Base-by-base conservation (phyloP, 1,140 invertebrate genomes). In the Ceratosolen solmsi region DNA sequence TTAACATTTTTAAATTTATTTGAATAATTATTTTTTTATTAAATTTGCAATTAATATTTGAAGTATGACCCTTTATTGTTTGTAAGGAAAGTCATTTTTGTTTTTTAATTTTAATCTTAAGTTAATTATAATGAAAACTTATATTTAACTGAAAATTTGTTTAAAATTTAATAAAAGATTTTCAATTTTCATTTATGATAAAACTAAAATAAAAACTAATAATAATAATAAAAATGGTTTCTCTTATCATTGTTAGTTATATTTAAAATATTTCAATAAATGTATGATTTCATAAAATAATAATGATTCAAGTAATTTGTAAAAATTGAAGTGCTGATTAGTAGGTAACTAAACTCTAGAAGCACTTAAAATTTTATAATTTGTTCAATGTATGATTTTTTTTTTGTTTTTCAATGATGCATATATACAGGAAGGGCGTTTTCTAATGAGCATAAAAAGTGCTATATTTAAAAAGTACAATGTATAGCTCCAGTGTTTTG, bases 371-470 rank as follows among this genome's bases (percentile, higher is more conserved):
- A 27, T 82, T 77, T 77, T 77, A 33, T 58, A 77, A 63, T 17
- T 15, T 8, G 41, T 76, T 81, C 33, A 33, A 49, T 58, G 63
- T 51, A 72, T 77, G 33, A 49, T 49, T 60, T 72, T 80, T 49
- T 60, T 72, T 80, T 54, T 17, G 17, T 68, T 72, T 81, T 38
- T 75, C 68, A 25, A 65, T 75, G 13, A 71, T 60, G 30, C 72
- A 76, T 38, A 27, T 65, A 27, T 81, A 68, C 56, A 56, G 56
- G 51, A 70, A 75, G 56, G 30, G 36, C 41, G 60, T 75, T 75
- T 80, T 81, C 17, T 81, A 68, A 81, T 56, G 30, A 82, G 46
- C 36, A 68, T 71, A 38, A 70, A 80, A 71, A 74, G 49, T 82
- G 46, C 58, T 76, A 71, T 72, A 71, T 77, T 58, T 49, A 70